Evolutionary conservation across 2,797 vertebrate species (phyloP).

Genomic region (Gambusia yucatana): DNA sequence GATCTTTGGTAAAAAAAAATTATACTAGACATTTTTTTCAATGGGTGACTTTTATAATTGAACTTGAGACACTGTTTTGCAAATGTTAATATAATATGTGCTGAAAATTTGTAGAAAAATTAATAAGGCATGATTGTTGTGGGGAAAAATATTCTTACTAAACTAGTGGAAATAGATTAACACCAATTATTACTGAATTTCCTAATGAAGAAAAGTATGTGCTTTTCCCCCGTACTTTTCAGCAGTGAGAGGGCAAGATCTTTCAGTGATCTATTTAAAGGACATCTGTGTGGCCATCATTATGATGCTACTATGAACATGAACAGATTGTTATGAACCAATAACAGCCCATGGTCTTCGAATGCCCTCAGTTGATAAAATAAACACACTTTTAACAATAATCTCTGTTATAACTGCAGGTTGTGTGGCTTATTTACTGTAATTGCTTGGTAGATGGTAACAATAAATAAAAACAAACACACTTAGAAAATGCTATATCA

Average conservation of each 20-base stretch:
- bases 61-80: neutral
- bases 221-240: neutral
- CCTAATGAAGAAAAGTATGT: neutral
- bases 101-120: neutral
- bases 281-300: neutral
- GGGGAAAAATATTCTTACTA: neutral
- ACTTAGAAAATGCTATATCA: neutral
- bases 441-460: no score
- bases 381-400: no score
- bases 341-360: neutral
- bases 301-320: neutral
- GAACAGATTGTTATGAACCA: constrained; percentile 1
- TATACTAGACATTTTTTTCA: no score
- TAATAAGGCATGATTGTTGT: neutral
- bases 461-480: no score
- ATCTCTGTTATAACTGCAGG: no score
- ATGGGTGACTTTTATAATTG: no score
- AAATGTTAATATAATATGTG: neutral
- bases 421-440: no score
- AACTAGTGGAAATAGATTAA: neutral
- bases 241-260: no score
- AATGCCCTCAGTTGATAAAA: neutral
- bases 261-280: neutral
- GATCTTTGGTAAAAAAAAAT: no score
- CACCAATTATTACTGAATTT: neutral